phyloP scores from a whole-genome alignment of 1,140 invertebrate genomes.

The Papilio xuthus region DNA sequence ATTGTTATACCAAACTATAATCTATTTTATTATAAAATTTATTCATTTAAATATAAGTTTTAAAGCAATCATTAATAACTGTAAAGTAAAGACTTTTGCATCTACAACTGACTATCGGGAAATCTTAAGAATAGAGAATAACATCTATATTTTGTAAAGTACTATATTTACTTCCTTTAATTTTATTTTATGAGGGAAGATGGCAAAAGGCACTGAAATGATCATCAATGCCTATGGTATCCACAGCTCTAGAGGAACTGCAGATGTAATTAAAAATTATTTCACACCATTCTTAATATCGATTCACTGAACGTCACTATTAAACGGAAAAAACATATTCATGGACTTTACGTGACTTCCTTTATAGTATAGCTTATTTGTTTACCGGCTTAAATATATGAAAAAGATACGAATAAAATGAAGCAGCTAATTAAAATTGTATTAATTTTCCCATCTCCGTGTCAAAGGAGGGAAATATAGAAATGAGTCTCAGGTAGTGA shows the following conservation, averaged over 20 bases:
- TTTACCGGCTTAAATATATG: not conserved
- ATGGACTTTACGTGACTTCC: not conserved
- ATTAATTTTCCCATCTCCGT: conserved; percentile 29
- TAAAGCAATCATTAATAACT: not conserved
- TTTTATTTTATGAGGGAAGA: no score
- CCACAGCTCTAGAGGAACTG: no score
- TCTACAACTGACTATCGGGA: not conserved
- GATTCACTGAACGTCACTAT: not conserved
- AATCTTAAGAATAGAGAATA: not conserved
- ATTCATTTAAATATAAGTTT: not conserved
- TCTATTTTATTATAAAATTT: conserved; percentile 6
- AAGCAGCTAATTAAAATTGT: conserved; percentile 31
- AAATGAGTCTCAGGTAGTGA: conserved; percentile 71
- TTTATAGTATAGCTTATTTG: not conserved
- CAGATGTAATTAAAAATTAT: no score
- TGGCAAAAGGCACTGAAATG: no score
- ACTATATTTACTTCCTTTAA: not conserved
- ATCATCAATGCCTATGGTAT: no score
- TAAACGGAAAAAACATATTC: not conserved
- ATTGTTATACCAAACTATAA: not conserved
- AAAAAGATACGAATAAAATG: not conserved
- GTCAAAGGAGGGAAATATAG: conserved; percentile 47
- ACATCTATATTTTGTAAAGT: not conserved
- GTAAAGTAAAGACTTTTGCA: not conserved
- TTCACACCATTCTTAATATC: not conserved